These are phyloP conservation scores for Xestobium rufovillosum DNA, from an alignment of 2,888 invertebrate genomes.

Conservation along the genomic window DNA sequence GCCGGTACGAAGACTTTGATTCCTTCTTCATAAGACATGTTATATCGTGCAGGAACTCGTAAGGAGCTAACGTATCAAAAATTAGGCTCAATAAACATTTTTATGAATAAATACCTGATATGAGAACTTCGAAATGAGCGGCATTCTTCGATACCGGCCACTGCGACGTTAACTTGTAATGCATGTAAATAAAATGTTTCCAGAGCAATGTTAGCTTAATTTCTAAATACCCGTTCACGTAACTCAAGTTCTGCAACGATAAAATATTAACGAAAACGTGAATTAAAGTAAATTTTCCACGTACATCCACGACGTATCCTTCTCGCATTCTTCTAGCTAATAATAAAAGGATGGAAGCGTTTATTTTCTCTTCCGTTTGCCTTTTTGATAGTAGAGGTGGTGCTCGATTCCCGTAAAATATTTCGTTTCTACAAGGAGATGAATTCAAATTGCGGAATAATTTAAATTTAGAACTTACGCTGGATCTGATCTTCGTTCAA, in stretches of 20 bases:
- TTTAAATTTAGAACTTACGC: conserved; percentile 24
- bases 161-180: conserved; percentile 54
- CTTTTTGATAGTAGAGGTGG: conserved; percentile 53
- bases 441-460: conserved; percentile 7
- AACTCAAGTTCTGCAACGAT: conserved; percentile 44
- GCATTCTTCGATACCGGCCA: conserved; percentile 50
- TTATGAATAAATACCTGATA: conserved; percentile 35
- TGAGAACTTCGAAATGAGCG: conserved; percentile 39
- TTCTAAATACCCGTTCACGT: conserved; percentile 51
- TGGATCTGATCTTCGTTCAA: conserved; percentile 28
- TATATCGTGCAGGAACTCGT: conserved; percentile 69
- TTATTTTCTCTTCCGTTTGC: conserved; percentile 57
- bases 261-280: conserved; percentile 14
- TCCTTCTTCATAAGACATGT: conserved; percentile 57
- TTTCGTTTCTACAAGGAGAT: conserved; percentile 44
- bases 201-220: conserved; percentile 62
- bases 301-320: conserved; percentile 62
- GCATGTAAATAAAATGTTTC: conserved; percentile 63
- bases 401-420: conserved; percentile 50
- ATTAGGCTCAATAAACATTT: too few relatives aligned
- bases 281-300: conserved; percentile 14
- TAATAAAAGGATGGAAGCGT: conserved; percentile 54
- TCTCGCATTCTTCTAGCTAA: conserved; percentile 67
- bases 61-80: conserved; percentile 52
- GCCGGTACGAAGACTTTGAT: conserved; percentile 56